Conservation (phyloP, 2,888 invertebrate genomes). For the Andrena fulva region DNA sequence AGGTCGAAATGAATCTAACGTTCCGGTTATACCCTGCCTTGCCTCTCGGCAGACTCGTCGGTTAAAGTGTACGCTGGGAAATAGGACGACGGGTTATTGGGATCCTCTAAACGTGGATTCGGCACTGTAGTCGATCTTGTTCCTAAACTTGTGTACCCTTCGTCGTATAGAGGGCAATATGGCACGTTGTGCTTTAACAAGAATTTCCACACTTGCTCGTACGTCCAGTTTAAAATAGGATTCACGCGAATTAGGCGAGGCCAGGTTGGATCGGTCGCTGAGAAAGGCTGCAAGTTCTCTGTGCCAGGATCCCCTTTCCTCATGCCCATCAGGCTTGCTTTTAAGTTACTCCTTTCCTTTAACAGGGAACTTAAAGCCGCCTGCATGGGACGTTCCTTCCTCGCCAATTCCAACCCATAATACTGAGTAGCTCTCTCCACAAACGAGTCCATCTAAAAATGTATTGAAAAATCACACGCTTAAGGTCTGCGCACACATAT, state of each 20-base stretch:
- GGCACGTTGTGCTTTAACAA: slow-evolving; percentile 92
- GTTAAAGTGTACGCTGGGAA: slow-evolving; percentile 79
- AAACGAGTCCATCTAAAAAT: slow-evolving; percentile 89
- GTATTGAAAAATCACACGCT: not conserved
- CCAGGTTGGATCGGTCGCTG: slow-evolving; percentile 96
- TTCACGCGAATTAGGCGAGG: slow-evolving; percentile 95
- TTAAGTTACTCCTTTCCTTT: slow-evolving; percentile 87
- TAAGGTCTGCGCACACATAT: no score
- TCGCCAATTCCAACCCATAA: slow-evolving; percentile 91
- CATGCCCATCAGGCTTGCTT: slow-evolving; percentile 96
- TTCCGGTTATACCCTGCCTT: slow-evolving; percentile 75
- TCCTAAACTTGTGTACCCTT: slow-evolving; percentile 88
- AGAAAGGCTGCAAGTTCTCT: slow-evolving; percentile 88
- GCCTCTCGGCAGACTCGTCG: slow-evolving; percentile 79
- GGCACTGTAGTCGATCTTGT: slow-evolving; percentile 75
- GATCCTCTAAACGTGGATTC: slow-evolving; percentile 80
- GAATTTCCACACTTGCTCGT: slow-evolving; percentile 96
- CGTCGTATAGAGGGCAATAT: slow-evolving; percentile 96
- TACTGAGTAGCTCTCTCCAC: slow-evolving; percentile 89
- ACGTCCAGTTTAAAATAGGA: slow-evolving; percentile 97
- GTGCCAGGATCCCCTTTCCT: slow-evolving; percentile 95
- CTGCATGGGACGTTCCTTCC: slow-evolving; percentile 90
- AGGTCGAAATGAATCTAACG: slow-evolving; percentile 4
- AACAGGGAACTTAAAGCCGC: slow-evolving; percentile 89
- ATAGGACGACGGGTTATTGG: slow-evolving; percentile 75